Base-by-base conservation (phyloP, 2,113 vertebrate genomes). In the Eira barbara region DNA sequence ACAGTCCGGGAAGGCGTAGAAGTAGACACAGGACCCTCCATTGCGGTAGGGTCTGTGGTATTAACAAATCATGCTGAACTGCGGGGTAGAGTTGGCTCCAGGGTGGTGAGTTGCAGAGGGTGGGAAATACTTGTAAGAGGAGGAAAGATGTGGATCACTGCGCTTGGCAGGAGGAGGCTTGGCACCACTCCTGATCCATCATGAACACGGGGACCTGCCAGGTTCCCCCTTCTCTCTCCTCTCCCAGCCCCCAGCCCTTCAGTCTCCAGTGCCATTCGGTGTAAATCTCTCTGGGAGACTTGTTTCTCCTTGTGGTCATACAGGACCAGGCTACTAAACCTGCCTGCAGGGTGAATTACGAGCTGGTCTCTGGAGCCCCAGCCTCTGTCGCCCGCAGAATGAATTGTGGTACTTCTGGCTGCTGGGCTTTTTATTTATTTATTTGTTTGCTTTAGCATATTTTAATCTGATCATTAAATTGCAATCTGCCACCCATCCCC, bases 391-490 rank as follows among this genome's bases (percentile, higher is more conserved):
- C 96, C 97, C 94, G 57, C 34, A 8, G 95, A 96, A 86, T 95
- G 96, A 97, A 92, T 88, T 97, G 95, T 74, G 85, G 95, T 0
- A 25, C 97, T 96, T 90, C 84, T 14, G 94, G 96, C 96, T 85
- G 84, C 94, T 23, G 88, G 78, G 95, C 27, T 52, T 34, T 95
- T 97, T 96, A 96, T 97, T 98, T 98, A 96, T 98, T 96, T 98
- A 83, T 98, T 97, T 98, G 95, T 97, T 98, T 97, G 95, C 96
- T 98, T 97, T 94, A 95, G 97, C 98, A 96, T 98, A 97, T 98
- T 98, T 98, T 98, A 97, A 98, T 98, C 97, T 73, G 97, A 94
- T 98, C 98, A 89, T 98, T 98, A 98, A 98, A 97, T 91, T 79
- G 97, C 98, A 98, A 97, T 97, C 98, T 98, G 98, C 98, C 92